Percentiles rank a stretch among this genome's conserved stretches.
Conservation (phyloP, 2,888 invertebrate species). For the Philaethria dido region DNA sequence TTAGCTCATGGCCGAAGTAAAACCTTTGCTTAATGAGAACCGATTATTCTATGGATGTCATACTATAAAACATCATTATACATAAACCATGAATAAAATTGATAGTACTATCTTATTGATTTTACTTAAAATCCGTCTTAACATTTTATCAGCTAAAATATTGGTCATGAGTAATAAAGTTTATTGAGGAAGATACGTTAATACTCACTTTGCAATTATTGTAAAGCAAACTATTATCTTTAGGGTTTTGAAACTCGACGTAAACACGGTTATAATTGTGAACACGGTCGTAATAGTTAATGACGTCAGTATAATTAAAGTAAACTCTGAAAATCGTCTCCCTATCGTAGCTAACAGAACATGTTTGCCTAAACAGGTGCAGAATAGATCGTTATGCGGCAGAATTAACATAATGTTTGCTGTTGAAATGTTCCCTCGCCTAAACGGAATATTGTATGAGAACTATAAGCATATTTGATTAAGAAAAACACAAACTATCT, state of each 20-base stretch:
- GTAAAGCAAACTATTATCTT: not conserved
- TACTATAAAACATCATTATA: no score
- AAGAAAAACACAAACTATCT: not conserved
- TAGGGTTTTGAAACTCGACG: not conserved
- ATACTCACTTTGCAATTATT: not conserved
- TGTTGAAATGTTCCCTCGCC: conserved; percentile 32
- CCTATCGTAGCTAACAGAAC: conserved; percentile 63
- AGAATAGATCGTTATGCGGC: conserved; percentile 67
- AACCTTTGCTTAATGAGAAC: no score
- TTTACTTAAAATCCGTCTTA: not conserved
- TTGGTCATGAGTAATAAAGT: not conserved
- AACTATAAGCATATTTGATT: conserved; percentile 11
- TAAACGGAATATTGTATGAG: conserved; percentile 27
- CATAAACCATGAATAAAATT: no score
- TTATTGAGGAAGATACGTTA: not conserved
- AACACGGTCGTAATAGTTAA: conserved; percentile 28
- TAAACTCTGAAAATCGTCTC: conserved; percentile 58
- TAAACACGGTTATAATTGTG: conserved; percentile 18
- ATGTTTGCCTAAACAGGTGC: conserved; percentile 79
- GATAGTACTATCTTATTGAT: not conserved
- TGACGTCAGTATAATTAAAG: conserved; percentile 38
- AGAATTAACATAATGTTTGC: conserved; percentile 75
- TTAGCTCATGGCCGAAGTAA: no score
- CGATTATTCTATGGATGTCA: no score
- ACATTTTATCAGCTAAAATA: not conserved